Evolutionary conservation across 1,140 invertebrate genomes (phyloP).

Genomic region (Ephestia elutella): DNA sequence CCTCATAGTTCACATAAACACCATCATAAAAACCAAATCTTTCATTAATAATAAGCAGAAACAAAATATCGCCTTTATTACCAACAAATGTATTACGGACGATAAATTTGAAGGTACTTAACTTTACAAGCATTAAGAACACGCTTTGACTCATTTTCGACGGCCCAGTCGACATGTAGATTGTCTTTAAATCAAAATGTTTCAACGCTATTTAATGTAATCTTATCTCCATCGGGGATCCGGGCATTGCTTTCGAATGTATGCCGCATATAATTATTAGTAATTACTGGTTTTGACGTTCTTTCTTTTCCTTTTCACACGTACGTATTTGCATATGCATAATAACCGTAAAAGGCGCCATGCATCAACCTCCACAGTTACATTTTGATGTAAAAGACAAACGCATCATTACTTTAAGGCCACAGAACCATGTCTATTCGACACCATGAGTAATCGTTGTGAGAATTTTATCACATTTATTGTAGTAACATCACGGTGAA

Average conservation of each 20-base stretch:
- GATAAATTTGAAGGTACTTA: constrained; percentile 60
- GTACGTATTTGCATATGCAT: constrained; percentile 68
- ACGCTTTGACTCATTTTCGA: constrained; percentile 55
- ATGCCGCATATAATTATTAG: constrained; percentile 65
- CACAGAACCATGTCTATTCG: constrained; percentile 55
- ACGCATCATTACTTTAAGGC: constrained; percentile 43
- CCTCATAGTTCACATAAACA: neutral
- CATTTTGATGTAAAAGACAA: constrained; percentile 65
- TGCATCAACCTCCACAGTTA: constrained; percentile 48
- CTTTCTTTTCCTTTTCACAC: constrained; percentile 70
- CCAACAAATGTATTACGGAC: constrained; percentile 11
- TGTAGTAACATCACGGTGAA: constrained; percentile 54
- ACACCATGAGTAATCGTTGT: constrained; percentile 59
- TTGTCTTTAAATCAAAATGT: constrained; percentile 73
- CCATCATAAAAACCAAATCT: neutral
- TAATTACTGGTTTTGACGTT: constrained; percentile 68
- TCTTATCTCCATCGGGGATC: constrained; percentile 67
- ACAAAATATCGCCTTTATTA: neutral
- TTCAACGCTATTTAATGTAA: constrained; percentile 69
- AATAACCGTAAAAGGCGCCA: constrained; percentile 58
- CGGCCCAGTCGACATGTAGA: constrained; percentile 46
- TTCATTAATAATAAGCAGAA: neutral
- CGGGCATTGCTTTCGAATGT: constrained; percentile 61
- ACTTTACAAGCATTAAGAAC: constrained; percentile 64
- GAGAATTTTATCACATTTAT: constrained; percentile 63